Conservation (phyloP, 1,140 invertebrate genomes). For the Whitmania pigra region DNA sequence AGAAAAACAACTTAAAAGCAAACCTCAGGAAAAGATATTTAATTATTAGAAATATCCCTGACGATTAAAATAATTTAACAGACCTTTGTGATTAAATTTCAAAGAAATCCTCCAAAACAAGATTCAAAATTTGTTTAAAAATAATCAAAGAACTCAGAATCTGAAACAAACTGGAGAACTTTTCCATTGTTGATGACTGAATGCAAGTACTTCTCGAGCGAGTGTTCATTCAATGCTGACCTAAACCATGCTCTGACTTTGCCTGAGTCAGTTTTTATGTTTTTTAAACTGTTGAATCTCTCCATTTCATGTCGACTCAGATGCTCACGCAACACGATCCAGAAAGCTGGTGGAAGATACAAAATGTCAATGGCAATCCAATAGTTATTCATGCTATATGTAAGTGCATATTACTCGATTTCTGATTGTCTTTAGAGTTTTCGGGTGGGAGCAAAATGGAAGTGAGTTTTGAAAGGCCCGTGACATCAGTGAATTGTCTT, state of each 20-base stretch:
- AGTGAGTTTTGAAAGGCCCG: constrained; percentile 40
- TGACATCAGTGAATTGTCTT: constrained; percentile 52
- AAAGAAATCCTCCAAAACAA: no score
- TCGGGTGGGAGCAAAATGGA: constrained; percentile 31
- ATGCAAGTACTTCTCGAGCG: constrained; percentile 67
- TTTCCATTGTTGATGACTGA: constrained; percentile 54
- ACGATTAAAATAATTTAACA: no score
- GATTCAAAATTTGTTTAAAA: no score
- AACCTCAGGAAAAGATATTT: no score
- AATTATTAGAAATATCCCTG: no score
- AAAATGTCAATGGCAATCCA: constrained; percentile 13
- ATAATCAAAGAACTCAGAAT: neutral
- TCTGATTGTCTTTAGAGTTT: constrained; percentile 6
- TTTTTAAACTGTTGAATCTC: constrained; percentile 63
- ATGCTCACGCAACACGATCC: constrained; percentile 46
- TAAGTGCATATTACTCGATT: constrained; percentile 2
- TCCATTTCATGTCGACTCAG: constrained; percentile 74
- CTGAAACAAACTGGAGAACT: neutral
- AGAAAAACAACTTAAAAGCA: no score
- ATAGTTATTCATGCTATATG: neutral
- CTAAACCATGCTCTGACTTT: constrained; percentile 70
- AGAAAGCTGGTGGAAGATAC: constrained; percentile 34
- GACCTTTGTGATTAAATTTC: no score
- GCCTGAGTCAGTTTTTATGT: constrained; percentile 66
- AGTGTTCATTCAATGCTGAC: constrained; percentile 72